Base-by-base conservation (phyloP, 2,888 invertebrate genomes). In the Andricus curvator region DNA sequence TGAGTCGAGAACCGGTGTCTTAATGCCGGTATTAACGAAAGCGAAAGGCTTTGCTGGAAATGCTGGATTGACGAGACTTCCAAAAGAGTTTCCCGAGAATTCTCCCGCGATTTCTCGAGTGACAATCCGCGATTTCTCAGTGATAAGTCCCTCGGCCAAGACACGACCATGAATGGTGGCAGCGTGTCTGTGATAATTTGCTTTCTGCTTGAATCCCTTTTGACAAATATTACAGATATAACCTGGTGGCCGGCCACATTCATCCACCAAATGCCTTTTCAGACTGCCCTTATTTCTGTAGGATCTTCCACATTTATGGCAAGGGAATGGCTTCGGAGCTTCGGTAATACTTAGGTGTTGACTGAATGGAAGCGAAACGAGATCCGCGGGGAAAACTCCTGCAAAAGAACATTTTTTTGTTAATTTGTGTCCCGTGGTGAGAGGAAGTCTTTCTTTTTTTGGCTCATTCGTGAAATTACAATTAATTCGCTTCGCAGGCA, bases 231-330 rank as follows among this genome's bases (percentile, higher is more conserved):
- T 95, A 90, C 96, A 96, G 91, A 95, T 95, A 93, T 95, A 95
- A 90, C 95, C 95, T 29, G 96, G 96, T 87, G 95, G 94, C 91
- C 95, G 95, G 85, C 95, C 94, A 90, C 97, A 97, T 91, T 96
- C 96, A 93, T 96, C 96, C 89, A 95, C 95, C 89, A 95, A 94
- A 92, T 97, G 97, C 81, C 97, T 94, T 91, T 95, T 96, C 88
- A 97, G 94, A 84, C 96, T 96, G 87, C 96, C 96, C 90, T 96
- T 96, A 93, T 96, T 86, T 78, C 79, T 87, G 84, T 93, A 93
- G n/a, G 86, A 81, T 77, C 87, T 90, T 56, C 85, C 85, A 82
- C 92, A 93, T 56, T 88, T 88, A 81, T 84, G 82, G 85, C 92
- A 93, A 4, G 87, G 86, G 81, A 83, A 90, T 22, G 86, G 89